Conservation (phyloP, 2,888 invertebrate species). For the Epirrita christyi region DNA sequence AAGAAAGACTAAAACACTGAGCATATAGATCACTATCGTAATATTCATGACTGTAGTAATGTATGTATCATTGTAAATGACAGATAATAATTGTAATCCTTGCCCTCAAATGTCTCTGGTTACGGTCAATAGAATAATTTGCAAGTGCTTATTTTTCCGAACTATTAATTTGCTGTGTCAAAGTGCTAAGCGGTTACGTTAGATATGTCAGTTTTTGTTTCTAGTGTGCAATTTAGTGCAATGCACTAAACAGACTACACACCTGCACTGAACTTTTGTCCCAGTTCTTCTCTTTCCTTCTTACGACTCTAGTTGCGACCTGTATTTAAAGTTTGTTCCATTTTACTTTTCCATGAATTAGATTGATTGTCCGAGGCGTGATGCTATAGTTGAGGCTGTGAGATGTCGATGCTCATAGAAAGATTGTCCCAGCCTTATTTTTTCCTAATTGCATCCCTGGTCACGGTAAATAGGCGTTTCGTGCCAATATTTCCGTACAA, state of each 20-base stretch:
- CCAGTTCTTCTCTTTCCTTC: not conserved
- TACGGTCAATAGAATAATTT: slow-evolving; percentile 11
- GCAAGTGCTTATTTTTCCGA: not conserved
- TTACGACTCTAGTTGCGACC: no score
- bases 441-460: slow-evolving; percentile 8
- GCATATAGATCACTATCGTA: no score
- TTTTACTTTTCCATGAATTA: no score
- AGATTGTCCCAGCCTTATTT: not conserved
- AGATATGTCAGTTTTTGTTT: no score
- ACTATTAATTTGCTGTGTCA: not conserved
- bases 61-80: not conserved
- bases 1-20: no score
- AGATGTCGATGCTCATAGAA: not conserved
- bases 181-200: not conserved
- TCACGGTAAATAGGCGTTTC: slow-evolving; percentile 74
- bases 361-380: no score
- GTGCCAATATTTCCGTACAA: slow-evolving; percentile 80
- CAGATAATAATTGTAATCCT: slow-evolving; percentile 1
- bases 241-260: not conserved
- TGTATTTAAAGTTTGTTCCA: no score
- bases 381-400: no score
- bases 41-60: no score
- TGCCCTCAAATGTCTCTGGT: slow-evolving; percentile 3
- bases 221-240: not conserved
- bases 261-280: not conserved